These are phyloP conservation scores for Parnassius smintheus DNA, from an alignment of 2,888 invertebrate genomes.

Conservation along the genomic window DNA sequence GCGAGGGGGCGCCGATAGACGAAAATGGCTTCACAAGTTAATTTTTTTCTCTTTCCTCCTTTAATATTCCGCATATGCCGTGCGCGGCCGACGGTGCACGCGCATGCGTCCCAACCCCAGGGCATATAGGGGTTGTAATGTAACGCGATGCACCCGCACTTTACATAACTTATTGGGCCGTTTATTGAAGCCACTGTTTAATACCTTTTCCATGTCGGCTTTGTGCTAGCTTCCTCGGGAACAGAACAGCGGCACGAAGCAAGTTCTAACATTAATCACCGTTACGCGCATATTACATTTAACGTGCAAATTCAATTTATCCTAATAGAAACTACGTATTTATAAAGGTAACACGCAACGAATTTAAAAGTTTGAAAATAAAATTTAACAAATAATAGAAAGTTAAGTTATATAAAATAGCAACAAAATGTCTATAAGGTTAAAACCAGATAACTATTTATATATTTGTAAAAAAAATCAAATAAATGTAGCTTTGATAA, in stretches of 20 bases:
- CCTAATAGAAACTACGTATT: conserved; percentile 19
- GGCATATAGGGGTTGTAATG: conserved; percentile 71
- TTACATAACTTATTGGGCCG: conserved; percentile 79
- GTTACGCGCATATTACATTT: conserved; percentile 44
- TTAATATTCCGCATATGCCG: conserved; percentile 81
- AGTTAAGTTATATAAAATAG: too few relatives aligned
- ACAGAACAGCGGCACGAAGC: conserved; percentile 41
- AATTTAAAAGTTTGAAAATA: background rate
- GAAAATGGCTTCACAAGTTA: conserved; percentile 82
- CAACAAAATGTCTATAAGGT: too few relatives aligned
- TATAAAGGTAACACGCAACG: background rate
- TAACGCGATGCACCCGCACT: conserved; percentile 78
- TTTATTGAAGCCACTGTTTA: conserved; percentile 77
- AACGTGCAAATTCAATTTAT: conserved; percentile 34
- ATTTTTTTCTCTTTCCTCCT: conserved; percentile 82
- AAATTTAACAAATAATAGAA: too few relatives aligned
- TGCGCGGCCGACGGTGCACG: conserved; percentile 69
- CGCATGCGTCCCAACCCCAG: conserved; percentile 73
- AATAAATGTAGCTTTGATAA: too few relatives aligned
- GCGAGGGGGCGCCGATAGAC: conserved; percentile 75
- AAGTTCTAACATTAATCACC: conserved; percentile 65
- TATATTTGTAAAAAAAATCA: too few relatives aligned
- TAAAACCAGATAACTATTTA: too few relatives aligned
- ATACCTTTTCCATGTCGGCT: conserved; percentile 75
- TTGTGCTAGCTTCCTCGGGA: conserved; percentile 65